Base-by-base conservation (phyloP, 2,888 invertebrate species). In the Anaspis maculata region DNA sequence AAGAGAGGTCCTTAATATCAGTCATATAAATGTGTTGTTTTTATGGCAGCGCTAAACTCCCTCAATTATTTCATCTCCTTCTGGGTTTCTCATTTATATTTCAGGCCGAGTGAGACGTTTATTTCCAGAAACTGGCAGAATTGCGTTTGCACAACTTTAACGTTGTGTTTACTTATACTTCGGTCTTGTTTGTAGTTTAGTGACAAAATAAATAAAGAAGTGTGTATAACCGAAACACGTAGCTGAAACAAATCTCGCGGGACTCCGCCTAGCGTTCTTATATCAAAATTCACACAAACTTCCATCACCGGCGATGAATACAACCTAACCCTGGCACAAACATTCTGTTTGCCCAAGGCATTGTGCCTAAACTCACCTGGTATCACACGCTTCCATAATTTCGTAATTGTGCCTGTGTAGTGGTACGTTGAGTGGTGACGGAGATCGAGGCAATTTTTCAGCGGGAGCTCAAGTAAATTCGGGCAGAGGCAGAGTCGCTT, bases 151-250 rank as follows among this genome's bases (percentile, higher is more conserved):
- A 38, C 39, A 37, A 46, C 44, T 44, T 44, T 41, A 44, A 40
- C 41, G 46, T 46, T 39, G 39, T 46, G 39, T 46, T 46, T 46
- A 43, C 42, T 41, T 40, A 34, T 41, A 34, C 37, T 39, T 33
- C 37, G 42, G 42, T 45, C 44, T 44, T 49, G 45, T 49, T 49
- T 49, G 49, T 44, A 47, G 49, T 49, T 49, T 47, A 45, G 49
- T 43, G 47, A 43, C 46, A 45, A 44, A 47, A 46, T 46, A 44
- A 49, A 49, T 46, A 46, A 39, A 40, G 45, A 34, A 42, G 39
- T 40, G 34, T 40, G 41, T 41, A 44, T 42, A 42, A 41, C 39
- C 42, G 41, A 44, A 46, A 44, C 41, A 44, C 37, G 36, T 37
- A 36, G n/a, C n/a, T n/a, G n/a, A 40, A 40, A 23, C 34, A 40